phyloP scores from a whole-genome alignment of 2,888 invertebrate genomes.

The Antheraea yamamai region DNA sequence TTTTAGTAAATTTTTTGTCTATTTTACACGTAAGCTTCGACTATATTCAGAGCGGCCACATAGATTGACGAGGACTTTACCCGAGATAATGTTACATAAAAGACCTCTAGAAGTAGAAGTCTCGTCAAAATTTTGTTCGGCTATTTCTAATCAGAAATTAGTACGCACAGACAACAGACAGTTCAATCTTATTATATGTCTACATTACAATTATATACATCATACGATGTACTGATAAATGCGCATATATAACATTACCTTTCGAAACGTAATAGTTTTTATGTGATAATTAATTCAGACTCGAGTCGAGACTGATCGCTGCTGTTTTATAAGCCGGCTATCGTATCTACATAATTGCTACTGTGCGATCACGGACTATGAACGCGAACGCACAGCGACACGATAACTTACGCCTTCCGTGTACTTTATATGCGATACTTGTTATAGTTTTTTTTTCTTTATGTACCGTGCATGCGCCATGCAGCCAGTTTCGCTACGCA shows the following conservation, averaged over 20 bases:
- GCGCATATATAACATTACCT: background rate
- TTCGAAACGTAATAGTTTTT: background rate
- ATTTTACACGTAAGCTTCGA: no score
- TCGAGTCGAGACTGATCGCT: constrained; percentile 2
- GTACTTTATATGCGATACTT: constrained; percentile 50
- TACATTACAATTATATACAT: background rate
- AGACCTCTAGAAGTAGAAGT: no score
- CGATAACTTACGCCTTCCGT: constrained; percentile 32
- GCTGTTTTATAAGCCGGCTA: background rate
- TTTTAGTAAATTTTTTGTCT: no score
- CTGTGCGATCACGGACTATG: background rate
- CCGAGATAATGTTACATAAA: no score
- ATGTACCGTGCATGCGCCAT: constrained; percentile 53
- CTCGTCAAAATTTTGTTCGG: no score
- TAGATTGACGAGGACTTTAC: no score
- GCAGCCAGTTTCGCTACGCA: constrained; percentile 73
- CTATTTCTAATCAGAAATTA: no score
- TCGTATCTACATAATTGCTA: constrained; percentile 12
- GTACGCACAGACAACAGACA: no score
- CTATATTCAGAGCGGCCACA: no score
- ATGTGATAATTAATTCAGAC: constrained; percentile 1
- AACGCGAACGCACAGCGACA: background rate
- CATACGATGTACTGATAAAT: background rate
- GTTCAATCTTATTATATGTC: no score
- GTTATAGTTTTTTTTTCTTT: constrained; percentile 45